Evolutionary conservation across 2,888 invertebrate genomes (phyloP), one percentile per base, ranked within the genome.

Genomic region (Tachystola acroxantha): DNA sequence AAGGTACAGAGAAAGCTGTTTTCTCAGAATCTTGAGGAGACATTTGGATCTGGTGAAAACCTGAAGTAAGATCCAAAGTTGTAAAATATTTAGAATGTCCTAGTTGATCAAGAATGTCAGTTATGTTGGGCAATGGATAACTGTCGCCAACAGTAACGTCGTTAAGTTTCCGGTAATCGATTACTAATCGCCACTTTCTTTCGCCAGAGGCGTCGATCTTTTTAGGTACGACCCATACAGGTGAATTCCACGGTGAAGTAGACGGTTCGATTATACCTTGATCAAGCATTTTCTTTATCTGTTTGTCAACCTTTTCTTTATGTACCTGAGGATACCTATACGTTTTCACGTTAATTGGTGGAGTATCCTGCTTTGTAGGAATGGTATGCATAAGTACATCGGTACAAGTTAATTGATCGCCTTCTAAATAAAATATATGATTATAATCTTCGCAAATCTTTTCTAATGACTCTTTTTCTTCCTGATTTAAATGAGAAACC

Each of bases 81-180:
- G 43, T 33, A 7, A 53, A 51, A 11, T 48, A 46, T 37, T 48
- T 12, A 54, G 61, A 14, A 57, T 47, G 5, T 57, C 64, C 37
- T 40, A 55, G 28, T 19, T 53, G 22, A 50, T 55, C 11, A 54
- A 65, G 35, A 54, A 69, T n/a, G 56, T 71, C 4, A 57, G 61
- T 10, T 62, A 37, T 36, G 43, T 49, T 38, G 61, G 68, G 45
- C 5, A 47, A 31, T 1, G 47, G 45, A n/a, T 31, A 31, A 7
- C 11, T 32, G 7, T 50, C 52, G 1, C 49, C 43, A 5, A 51
- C 32, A 6, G 42, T 48, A 3, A 43, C 33, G 1, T 45, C 45
- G 16, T 53, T 47, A 1, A 46, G 28, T 32, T 46, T 41, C 13
- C 44, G 9, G 24, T 33, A 42, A 25, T 45, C 41, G 5, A 45